Conservation (phyloP, 2,113 vertebrate genomes). For the Psilopogon haemacephalus region DNA sequence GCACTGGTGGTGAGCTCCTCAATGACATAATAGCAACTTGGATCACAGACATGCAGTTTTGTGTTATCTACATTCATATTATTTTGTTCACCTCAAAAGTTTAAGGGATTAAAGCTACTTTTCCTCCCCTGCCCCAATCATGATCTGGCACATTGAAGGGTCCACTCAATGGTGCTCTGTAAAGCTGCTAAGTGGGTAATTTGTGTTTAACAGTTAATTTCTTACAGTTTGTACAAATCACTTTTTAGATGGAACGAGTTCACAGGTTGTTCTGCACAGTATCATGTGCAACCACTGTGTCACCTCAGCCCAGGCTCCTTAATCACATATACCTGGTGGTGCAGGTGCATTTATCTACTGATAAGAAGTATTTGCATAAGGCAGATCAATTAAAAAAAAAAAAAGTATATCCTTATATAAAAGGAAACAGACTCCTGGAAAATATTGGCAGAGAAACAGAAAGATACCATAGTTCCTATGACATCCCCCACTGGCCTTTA, state of each 20-base stretch:
- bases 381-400: neutral
- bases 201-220: neutral
- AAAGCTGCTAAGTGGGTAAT: neutral
- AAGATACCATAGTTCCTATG: neutral
- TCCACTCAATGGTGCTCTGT: neutral
- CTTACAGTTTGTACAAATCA: neutral
- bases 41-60: neutral
- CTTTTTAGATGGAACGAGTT: neutral
- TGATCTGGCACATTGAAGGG: neutral
- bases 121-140: neutral
- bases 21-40: neutral
- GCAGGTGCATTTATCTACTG: constrained; percentile 39
- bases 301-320: neutral
- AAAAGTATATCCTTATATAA: neutral
- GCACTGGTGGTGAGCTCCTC: neutral
- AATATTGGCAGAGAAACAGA: neutral
- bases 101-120: neutral
- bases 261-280: neutral
- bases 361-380: constrained; percentile 44
- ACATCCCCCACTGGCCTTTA: neutral
- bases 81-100: neutral
- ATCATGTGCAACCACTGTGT: neutral
- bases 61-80: neutral
- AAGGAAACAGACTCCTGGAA: constrained; percentile 9
- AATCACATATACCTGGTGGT: neutral